Base-by-base conservation (phyloP, 2,797 vertebrate genomes). In the Anguilla obscura region DNA sequence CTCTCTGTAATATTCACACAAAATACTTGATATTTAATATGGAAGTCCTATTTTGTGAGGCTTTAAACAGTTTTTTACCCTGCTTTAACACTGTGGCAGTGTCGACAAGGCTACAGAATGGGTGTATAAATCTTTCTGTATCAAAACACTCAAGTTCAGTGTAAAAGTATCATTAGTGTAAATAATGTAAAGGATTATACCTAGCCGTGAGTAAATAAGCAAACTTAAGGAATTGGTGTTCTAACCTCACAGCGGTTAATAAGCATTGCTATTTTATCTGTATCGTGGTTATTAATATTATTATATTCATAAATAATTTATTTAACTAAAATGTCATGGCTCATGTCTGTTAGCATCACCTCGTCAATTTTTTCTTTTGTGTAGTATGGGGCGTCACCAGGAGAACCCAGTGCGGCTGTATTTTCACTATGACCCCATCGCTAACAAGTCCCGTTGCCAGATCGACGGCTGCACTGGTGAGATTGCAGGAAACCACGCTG, bases 311-410 rank as follows among this genome's bases (percentile, higher is more conserved):
- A 79, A 16, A 40, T 33, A 30, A 10, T 52, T 9, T 2, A 83
- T 56, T 56, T 21, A 50, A 1, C 12, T 16, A 30, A 30, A 52
- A 84, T 16, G 52, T 84, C 9, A 24, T 12, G 82, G 52, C n/a
- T 84, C 24, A 56, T 84, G n/a, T 54, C n/a, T 84, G 52, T 27
- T 45, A 40, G 36, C 36, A 40, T 40, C 36, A 40, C 36, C 36
- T 40, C 2, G 36, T 40, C 27, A n/a, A n/a, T 24, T 5, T 3
- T 52, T 60, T 88, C 52, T 79, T 88, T 80, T 74, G 52, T 74
- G 54, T 24, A 88, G 84, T 84, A 88, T 88, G 87, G 87, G 87
- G 66, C 82, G 84, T 74, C 87, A 86, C 54, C 87, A 88, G 87
- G 84, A 88, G 87, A 85, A 88, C 21, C 87, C 87, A 56, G 87